These are phyloP conservation scores for Diachasmimorpha longicaudata DNA, from an alignment of 1,140 invertebrate genomes.

Conservation along the genomic window DNA sequence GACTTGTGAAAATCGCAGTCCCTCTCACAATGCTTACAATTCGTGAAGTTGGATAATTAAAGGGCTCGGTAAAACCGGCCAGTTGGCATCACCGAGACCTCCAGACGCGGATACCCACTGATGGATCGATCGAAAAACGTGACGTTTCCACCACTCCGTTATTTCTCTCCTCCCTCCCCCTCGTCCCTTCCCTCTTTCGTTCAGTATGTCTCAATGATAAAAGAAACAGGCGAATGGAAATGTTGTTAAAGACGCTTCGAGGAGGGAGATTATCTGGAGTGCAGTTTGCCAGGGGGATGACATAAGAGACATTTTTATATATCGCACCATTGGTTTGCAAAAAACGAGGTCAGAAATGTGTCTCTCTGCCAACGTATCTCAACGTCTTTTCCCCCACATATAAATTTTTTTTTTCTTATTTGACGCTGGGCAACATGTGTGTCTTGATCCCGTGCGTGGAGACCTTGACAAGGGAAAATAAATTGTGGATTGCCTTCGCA, in stretches of 20 bases:
- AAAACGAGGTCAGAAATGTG: slow-evolving; percentile 11
- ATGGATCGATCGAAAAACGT: slow-evolving; percentile 7
- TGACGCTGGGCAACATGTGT: not conserved
- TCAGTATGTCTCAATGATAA: not conserved
- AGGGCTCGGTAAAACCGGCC: slow-evolving; percentile 26
- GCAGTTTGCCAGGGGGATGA: not conserved
- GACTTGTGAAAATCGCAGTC: slow-evolving; percentile 26
- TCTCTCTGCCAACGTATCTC: not conserved
- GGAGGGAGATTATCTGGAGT: not conserved
- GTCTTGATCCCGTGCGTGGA: not conserved
- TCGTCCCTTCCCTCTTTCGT: not conserved
- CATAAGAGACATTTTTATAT: slow-evolving; percentile 9
- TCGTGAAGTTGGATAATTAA: slow-evolving; percentile 38
- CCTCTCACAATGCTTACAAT: slow-evolving; percentile 22
- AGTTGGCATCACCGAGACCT: not conserved
- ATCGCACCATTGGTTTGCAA: not conserved
- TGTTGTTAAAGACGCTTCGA: not conserved
- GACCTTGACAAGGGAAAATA: slow-evolving; percentile 40
- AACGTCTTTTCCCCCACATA: not conserved
- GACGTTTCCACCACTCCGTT: not conserved
- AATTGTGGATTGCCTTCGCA: slow-evolving; percentile 39
- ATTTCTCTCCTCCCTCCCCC: not conserved
- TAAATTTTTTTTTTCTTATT: not conserved
- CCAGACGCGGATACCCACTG: not conserved
- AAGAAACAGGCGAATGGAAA: not conserved